Percentiles rank a stretch among this genome's conserved stretches.
These are phyloP conservation scores for Acanthurus leucopareius DNA, from an alignment of 2,797 vertebrate species.

Conservation along the genomic window DNA sequence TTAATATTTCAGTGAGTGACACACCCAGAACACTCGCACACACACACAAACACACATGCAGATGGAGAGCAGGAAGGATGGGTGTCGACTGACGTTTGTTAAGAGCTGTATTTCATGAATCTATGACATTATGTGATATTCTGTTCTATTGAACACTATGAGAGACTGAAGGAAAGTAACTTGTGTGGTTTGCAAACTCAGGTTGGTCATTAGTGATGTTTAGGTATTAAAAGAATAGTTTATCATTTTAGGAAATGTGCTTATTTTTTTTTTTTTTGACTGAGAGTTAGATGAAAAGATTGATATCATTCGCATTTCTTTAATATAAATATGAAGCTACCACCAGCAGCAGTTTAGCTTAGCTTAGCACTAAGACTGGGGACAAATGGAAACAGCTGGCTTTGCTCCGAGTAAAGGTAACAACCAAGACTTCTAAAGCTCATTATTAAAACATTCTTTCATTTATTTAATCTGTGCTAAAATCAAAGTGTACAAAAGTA, in stretches of 20 bases:
- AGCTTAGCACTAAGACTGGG: background rate
- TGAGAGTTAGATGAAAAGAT: no score
- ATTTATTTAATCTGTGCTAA: background rate
- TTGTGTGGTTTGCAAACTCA: background rate
- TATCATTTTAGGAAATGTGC: no score
- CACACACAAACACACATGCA: slow-evolving; percentile 9
- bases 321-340: background rate
- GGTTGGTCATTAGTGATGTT: background rate
- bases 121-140: background rate
- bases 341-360: background rate
- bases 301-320: no score
- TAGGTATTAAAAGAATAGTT: no score
- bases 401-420: background rate
- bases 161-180: background rate
- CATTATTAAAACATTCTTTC: background rate
- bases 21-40: slow-evolving; percentile 43
- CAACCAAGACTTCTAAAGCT: background rate
- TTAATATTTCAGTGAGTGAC: slow-evolving; percentile 49
- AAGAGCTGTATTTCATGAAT: slow-evolving; percentile 8
- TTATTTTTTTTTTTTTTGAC: no score
- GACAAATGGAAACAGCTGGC: background rate
- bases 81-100: slow-evolving; percentile 43
- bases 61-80: slow-evolving; percentile 66
- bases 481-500: background rate
- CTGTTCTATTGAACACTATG: background rate